phyloP scores from a whole-genome alignment of 2,888 invertebrate genomes.

The Dioctria rufipes region DNA sequence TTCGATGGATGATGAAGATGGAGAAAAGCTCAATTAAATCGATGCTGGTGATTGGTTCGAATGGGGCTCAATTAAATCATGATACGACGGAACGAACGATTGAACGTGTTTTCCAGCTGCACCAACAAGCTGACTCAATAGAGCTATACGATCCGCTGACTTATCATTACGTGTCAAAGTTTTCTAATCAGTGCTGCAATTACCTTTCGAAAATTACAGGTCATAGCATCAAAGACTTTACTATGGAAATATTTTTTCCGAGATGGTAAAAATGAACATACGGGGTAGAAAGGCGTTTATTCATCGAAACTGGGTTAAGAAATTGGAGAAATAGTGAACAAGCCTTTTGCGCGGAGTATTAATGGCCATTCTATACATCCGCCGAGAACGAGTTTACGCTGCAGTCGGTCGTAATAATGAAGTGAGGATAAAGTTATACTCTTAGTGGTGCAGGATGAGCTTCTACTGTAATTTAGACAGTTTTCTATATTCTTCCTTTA shows the following conservation, averaged over 20 bases:
- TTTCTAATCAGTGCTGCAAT: slow-evolving; percentile 58
- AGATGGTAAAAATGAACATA: slow-evolving; percentile 23
- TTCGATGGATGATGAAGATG: slow-evolving; percentile 42
- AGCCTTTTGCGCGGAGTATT: neutral
- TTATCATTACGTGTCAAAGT: slow-evolving; percentile 59
- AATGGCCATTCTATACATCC: slow-evolving; percentile 15
- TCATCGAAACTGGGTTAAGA: slow-evolving; percentile 37
- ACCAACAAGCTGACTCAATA: slow-evolving; percentile 48
- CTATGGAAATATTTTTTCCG: slow-evolving; percentile 49
- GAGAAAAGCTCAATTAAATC: slow-evolving; percentile 59
- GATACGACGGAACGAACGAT: slow-evolving; percentile 52
- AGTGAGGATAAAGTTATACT: neutral
- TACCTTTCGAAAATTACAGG: slow-evolving; percentile 56
- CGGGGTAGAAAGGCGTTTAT: slow-evolving; percentile 32
- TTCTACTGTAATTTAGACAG: neutral
- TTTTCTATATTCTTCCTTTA: neutral
- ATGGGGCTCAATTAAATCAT: slow-evolving; percentile 57
- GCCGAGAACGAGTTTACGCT: slow-evolving; percentile 23
- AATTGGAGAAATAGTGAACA: slow-evolving; percentile 17
- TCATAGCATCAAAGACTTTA: slow-evolving; percentile 50
- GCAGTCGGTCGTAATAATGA: slow-evolving; percentile 16
- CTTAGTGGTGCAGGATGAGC: neutral
- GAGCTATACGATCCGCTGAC: slow-evolving; percentile 42
- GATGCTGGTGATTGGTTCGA: slow-evolving; percentile 57
- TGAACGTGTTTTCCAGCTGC: slow-evolving; percentile 53